Evolutionary conservation across 2,888 invertebrate genomes (phyloP), one percentile per base, ranked within the genome.

Genomic region (Sarcophaga rosellei): DNA sequence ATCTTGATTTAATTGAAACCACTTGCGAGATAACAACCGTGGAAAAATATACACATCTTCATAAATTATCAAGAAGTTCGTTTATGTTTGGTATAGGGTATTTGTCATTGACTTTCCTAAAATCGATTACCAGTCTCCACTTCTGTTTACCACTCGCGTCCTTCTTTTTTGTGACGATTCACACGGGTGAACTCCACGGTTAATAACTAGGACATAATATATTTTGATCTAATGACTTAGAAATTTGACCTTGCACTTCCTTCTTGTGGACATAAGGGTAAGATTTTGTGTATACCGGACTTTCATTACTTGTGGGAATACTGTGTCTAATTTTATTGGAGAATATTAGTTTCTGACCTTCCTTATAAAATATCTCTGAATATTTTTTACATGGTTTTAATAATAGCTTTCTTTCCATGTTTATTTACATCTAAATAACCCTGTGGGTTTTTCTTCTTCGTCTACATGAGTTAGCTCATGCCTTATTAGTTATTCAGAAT

Each of bases 1-100:
- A 91, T 89, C 21, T 88, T 87, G 0, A 92, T 91, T 75, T 91
- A 91, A 53, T 91, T 90, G 68, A 91, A 91, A 0, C 91, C 91
- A 0, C 88, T 89, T 0, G 90, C 89, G 0, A 91, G 66, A 78
- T 91, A n/a, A n/a, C 91, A 0, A 90, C 25, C 11, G 89, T 90
- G 1, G 91, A 77, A 78, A 92, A 93, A 86, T 92, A 92, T 85
- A 90, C 88, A 21, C 45, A 45, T 12, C 3, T 45, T 3, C 45
- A n/a, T 4, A 45, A 45, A 1, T 45, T 45, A 23, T 23, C 23
- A 1, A 23, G 23, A 23, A 23, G 23, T 23, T 23, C 23, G 23
- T 23, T 23, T 23, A 23, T 23, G 23, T 23, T 23, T 23, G 23
- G 23, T 23, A 23, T 23, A 23, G 23, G 23, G 23, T 23, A 47